Base-by-base conservation (phyloP, 2,113 vertebrate genomes). In the Ploceus nigricollis region DNA sequence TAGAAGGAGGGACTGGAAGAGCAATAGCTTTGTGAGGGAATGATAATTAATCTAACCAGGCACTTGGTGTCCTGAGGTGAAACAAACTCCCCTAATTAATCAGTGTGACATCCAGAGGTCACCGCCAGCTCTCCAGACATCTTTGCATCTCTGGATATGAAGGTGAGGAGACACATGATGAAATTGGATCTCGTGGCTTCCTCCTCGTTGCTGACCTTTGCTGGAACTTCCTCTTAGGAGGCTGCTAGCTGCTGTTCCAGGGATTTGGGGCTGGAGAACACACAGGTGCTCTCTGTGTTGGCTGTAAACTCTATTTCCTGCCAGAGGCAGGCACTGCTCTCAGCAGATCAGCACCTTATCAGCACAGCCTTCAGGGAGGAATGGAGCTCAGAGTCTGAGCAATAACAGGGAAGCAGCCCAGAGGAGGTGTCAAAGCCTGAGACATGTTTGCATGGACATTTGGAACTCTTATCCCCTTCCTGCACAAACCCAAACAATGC, bases 41-140 rank as follows among this genome's bases (percentile, higher is more conserved):
- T 25, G 37, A 57, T 82, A 91, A 95, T 85, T 95, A 91, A 87
- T 87, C 73, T 85, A 86, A 79, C 11, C 57, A 69, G 53, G 20
- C 57, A 79, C 20, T 94, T 72, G 78, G 51, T 56, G 48, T 64
- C 84, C 84, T 60, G 61, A 61, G 44, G 84, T 48, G 90, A 68
- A 68, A 79, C 31, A 91, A 94, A 82, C 78, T 64, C 60, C n/a
- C 24, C 75, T 79, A 87, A 93, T 94, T 96, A 95, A 96, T 97
- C 94, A 90, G 15, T 16, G 53, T 82, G 85, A 79, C 82, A 90
- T 72, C 53, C 87, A 90, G 94, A 95, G 82, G 92, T 90, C 78
- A n/a, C 69, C 5, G 2, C 42, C 56, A 87, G 37, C 45, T 85
- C 54, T 45, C 76, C 66, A 57, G 60, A 60, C 4, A 37, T 28